Base-by-base conservation (phyloP, 2,888 invertebrate species). In the Acleris literana region DNA sequence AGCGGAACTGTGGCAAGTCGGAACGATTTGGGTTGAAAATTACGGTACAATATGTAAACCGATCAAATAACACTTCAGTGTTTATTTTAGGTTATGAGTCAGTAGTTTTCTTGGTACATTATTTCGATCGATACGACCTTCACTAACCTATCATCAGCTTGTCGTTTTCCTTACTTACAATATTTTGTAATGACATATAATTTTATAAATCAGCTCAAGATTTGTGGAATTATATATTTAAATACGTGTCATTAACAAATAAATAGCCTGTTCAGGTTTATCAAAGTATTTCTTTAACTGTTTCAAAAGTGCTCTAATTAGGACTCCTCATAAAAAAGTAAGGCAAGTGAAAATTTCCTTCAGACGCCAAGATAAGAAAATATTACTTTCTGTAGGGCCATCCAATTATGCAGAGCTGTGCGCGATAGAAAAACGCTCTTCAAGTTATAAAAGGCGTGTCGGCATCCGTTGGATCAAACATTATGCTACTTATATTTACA, bases 361-460 rank as follows among this genome's bases (percentile, higher is more conserved):
- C 17, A 52, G 61, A 53, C 48, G 33, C 6, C 56, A 46, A 61
- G 66, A 56, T 66, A 66, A 66, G 71, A 72, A 71, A 75, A 72
- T 71, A 76, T 65, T 72, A 48, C 72, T 71, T 74, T 69, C 74
- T 73, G 69, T 61, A 75, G 74, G 69, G 73, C 63, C 71, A 73
- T 80, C 72, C 76, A 81, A 81, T 80, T 77, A 78, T 72, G 71
- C 69, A 75, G 65, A 72, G 71, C 73, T 71, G 53, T 68, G 67
- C 70, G 61, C 70, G 69, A 70, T 71, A 69, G 72, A 74, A 70
- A 25, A 39, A 58, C 48, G 46, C 53, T 60, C 54, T 63, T 51
- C 59, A 70, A 68, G 71, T 71, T 74, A 72, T 75, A 74, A 66
- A 78, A 74, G 63, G 68, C 68, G 69, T 61, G 63, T 43, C 25